Conservation (phyloP, 2,888 invertebrate species). For the Cacoxenus indagator region DNA sequence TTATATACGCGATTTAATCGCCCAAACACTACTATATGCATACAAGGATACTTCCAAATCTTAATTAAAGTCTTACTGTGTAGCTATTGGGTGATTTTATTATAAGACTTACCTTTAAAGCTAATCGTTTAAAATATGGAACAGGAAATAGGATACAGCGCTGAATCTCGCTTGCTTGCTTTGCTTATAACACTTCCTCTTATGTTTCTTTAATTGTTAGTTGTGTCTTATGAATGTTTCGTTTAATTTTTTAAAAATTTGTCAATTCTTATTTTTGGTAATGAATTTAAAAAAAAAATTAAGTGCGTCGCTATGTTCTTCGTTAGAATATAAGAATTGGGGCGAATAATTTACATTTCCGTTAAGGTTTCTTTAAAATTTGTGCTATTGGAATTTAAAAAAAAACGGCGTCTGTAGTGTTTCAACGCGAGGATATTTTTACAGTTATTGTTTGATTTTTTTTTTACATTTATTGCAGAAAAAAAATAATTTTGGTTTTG, state of each 20-base stretch:
- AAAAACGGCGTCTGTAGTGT: neutral
- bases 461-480: slow-evolving; percentile 1
- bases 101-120: slow-evolving; percentile 9
- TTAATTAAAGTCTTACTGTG: neutral
- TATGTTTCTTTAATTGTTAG: neutral
- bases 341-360: slow-evolving; percentile 69
- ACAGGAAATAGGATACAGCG: slow-evolving; percentile 49
- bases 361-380: slow-evolving; percentile 41
- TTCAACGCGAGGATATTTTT: neutral
- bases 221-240: neutral
- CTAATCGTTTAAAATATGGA: slow-evolving; percentile 7
- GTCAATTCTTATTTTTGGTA: slow-evolving; percentile 31
- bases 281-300: slow-evolving; percentile 18
- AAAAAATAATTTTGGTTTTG: slow-evolving; percentile 29
- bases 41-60: too few relatives aligned
- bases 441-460: slow-evolving; percentile 16
- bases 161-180: slow-evolving; percentile 28
- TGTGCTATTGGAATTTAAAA: slow-evolving; percentile 4
- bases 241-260: slow-evolving; percentile 20
- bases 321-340: slow-evolving; percentile 40
- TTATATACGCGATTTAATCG: too few relatives aligned
- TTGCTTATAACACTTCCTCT: slow-evolving; percentile 50
- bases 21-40: too few relatives aligned
- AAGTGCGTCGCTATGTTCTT: neutral
- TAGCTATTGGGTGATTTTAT: neutral